Evolutionary conservation across 2,888 invertebrate genomes (phyloP), one percentile per base, ranked within the genome.

Genomic region (Linnaemya tessellans): DNA sequence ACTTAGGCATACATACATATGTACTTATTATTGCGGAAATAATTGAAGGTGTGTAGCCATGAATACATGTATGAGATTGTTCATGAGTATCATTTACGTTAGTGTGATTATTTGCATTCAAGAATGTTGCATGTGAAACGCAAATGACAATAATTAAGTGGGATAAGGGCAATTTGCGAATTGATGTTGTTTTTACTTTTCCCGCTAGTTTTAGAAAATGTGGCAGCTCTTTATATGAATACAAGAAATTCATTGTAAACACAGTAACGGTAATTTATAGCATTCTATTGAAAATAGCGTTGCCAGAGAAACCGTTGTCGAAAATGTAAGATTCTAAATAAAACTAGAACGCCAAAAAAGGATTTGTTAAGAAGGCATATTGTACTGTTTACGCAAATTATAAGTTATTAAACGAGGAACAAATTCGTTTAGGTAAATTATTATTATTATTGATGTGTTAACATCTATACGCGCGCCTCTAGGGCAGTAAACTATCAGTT

Each of bases 11-110:
- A 54, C n/a, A n/a, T 54, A 22, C 10, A 4, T 54, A 22, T 54
- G 22, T 30, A 30, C 58, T 49, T 49, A 75, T 51, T 62, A 83
- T 74, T 71, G 67, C 85, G 85, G 85, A 83, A 85, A 85, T 80
- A 85, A 85, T 80, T 51, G 62, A 78, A 62, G 35, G 70, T 77
- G 46, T 79, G 71, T 41, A 65, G 25, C 20, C 41, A 41, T 78
- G 68, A 56, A 35, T 62, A 3, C 3, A 65, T 56, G 22, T 58
- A 25, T 54, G 43, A 43, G 5, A 65, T 56, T 79, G 30, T 62
- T 64, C 13, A 67, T 58, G 25, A 49, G 62, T 60, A 74, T 74
- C 35, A 62, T 49, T 60, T 68, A 38, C 20, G 20, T 30, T 43
- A 35, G 54, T 71, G 11, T 30, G 41, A 25, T 54, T 54, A 30